Conservation (phyloP, 1,140 invertebrate genomes). For the Sycobia sp. region DNA sequence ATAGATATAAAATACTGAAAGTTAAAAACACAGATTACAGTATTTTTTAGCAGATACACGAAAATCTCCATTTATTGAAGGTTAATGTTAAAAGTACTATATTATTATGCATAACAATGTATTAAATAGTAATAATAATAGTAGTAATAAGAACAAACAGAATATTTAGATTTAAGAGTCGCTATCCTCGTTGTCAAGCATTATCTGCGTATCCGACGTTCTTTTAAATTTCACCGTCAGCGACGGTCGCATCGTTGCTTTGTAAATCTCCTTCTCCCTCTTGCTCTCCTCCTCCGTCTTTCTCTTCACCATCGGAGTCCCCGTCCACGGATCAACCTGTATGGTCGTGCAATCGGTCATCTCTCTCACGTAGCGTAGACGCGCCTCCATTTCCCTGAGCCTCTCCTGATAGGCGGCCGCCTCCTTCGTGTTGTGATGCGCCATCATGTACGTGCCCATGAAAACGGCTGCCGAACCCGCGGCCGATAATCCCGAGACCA, state of each 20-base stretch:
- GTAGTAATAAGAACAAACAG: too few species aligned
- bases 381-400: conserved; percentile 50
- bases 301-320: not conserved
- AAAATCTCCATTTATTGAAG: too few species aligned
- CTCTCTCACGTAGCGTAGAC: conserved; percentile 50
- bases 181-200: too few species aligned
- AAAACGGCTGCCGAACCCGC: conserved; percentile 60
- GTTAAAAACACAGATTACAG: too few species aligned
- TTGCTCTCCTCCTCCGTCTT: not conserved
- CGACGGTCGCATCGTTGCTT: not conserved
- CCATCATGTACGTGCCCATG: conserved; percentile 64
- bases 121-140: too few species aligned
- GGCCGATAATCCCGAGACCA: conserved; percentile 62
- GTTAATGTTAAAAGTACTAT: too few species aligned
- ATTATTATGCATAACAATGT: too few species aligned
- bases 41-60: too few species aligned
- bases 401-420: too few species aligned
- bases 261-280: not conserved
- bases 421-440: too few species aligned
- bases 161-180: too few species aligned
- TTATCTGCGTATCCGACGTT: conserved; percentile 34
- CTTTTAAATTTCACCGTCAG: conserved; percentile 18
- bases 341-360: conserved; percentile 27
- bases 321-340: conserved; percentile 24
- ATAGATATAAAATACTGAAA: too few species aligned